Conservation (phyloP, 1,140 invertebrate genomes). For the Lordiphosa mommai region DNA sequence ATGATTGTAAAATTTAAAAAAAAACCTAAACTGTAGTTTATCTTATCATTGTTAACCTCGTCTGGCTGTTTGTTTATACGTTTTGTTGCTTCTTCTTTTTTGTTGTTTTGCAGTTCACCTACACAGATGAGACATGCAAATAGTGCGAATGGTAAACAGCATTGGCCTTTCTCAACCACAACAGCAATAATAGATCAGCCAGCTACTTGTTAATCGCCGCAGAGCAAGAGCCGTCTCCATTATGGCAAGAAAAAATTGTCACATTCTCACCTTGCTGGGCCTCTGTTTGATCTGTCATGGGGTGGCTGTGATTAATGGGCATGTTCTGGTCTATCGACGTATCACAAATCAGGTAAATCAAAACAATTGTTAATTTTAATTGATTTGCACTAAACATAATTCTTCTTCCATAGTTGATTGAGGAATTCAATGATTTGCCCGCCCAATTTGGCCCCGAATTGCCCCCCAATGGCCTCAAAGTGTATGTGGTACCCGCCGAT, state of each 20-base stretch:
- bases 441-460: slow-evolving; percentile 84
- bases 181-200: slow-evolving; percentile 18
- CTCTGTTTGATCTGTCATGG: slow-evolving; percentile 48
- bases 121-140: slow-evolving; percentile 67
- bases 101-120: slow-evolving; percentile 17
- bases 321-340: slow-evolving; percentile 61
- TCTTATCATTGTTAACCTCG: slow-evolving; percentile 46
- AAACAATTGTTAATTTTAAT: not conserved
- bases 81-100: slow-evolving; percentile 3
- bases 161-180: slow-evolving; percentile 45
- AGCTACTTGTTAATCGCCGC: not conserved
- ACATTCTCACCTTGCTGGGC: slow-evolving; percentile 40
- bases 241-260: slow-evolving; percentile 43
- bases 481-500: slow-evolving; percentile 84
- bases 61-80: slow-evolving; percentile 14
- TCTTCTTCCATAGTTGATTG: slow-evolving; percentile 81
- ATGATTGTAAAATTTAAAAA: slow-evolving; percentile 13
- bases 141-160: slow-evolving; percentile 57
- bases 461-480: slow-evolving; percentile 83
- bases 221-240: slow-evolving; percentile 5
- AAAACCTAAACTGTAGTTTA: slow-evolving; percentile 28
- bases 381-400: not conserved
- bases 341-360: slow-evolving; percentile 48
- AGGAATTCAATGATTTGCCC: slow-evolving; percentile 85
- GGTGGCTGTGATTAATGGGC: slow-evolving; percentile 26